Evolutionary conservation across 2,888 invertebrate genomes (phyloP).

Genomic region (Eretmocerus hayati): DNA sequence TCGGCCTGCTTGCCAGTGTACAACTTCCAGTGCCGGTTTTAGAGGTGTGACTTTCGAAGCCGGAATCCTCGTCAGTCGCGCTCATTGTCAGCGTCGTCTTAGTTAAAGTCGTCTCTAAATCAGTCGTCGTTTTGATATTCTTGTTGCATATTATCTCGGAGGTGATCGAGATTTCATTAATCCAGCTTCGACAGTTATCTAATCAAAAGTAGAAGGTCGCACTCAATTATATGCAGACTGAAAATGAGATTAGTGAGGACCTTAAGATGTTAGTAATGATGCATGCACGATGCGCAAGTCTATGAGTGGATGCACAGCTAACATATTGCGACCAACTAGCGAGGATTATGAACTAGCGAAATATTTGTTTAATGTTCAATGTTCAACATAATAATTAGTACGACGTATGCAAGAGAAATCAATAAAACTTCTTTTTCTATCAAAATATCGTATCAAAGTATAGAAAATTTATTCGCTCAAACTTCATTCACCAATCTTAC

Average conservation of each 20-base stretch:
- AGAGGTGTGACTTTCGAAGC: slow-evolving; percentile 36
- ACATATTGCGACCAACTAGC: neutral
- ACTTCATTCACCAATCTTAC: too few species aligned
- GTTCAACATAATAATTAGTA: too few species aligned
- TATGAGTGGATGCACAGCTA: slow-evolving; percentile 6
- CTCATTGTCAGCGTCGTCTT: neutral
- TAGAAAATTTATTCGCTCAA: too few species aligned
- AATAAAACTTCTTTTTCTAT: too few species aligned
- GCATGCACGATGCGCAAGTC: neutral
- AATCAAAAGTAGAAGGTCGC: slow-evolving; percentile 22
- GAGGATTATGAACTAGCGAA: neutral
- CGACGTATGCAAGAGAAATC: too few species aligned
- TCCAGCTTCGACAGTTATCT: slow-evolving; percentile 17
- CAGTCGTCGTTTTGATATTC: slow-evolving; percentile 1
- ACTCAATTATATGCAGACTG: slow-evolving; percentile 21
- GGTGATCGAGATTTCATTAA: slow-evolving; percentile 15
- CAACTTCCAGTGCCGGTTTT: too few species aligned
- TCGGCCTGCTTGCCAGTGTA: slow-evolving; percentile 40
- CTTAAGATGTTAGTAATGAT: slow-evolving; percentile 14
- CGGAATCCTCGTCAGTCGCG: slow-evolving; percentile 34
- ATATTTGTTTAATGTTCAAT: too few species aligned
- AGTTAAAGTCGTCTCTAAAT: slow-evolving; percentile 8
- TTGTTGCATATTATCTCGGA: slow-evolving; percentile 11
- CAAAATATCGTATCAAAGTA: too few species aligned
- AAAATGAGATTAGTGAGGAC: slow-evolving; percentile 19